Percentiles rank a stretch among this genome's conserved stretches.
Evolutionary conservation across 1,140 invertebrate species (phyloP).

Genomic region (Ceratosolen fusciceps): DNA sequence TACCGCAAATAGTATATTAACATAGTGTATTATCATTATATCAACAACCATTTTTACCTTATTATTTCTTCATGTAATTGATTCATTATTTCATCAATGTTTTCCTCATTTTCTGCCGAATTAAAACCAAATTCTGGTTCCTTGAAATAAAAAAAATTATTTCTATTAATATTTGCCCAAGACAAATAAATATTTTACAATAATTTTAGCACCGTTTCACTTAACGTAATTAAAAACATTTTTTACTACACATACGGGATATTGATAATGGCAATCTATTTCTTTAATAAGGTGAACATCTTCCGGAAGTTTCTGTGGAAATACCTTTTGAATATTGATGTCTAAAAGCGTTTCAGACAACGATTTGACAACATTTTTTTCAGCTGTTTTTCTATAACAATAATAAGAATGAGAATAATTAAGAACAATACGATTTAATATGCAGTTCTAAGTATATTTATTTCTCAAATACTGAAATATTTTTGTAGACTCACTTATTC

Average conservation of each 20-base stretch:
- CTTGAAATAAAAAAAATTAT: background rate
- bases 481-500: background rate
- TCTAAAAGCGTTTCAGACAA: background rate
- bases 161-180: too few relatives aligned
- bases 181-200: too few relatives aligned
- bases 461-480: background rate
- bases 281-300: slow-evolving; percentile 19
- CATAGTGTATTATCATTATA: background rate
- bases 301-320: background rate
- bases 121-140: background rate
- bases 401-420: too few relatives aligned
- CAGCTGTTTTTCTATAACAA: background rate
- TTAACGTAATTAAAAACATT: background rate
- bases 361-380: background rate
- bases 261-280: background rate
- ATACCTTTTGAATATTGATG: background rate
- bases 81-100: background rate
- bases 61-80: slow-evolving; percentile 4
- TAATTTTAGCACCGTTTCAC: too few relatives aligned
- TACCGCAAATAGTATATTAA: too few relatives aligned
- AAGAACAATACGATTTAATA: background rate
- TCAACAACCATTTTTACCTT: background rate
- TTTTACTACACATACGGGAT: background rate
- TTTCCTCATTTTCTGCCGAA: background rate
- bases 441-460: background rate